A percentile compares a stretch with the other conserved stretches of the same genome.
Evolutionary conservation across 2,113 vertebrate species (phyloP).

Genomic region (Callorhinus ursinus): DNA sequence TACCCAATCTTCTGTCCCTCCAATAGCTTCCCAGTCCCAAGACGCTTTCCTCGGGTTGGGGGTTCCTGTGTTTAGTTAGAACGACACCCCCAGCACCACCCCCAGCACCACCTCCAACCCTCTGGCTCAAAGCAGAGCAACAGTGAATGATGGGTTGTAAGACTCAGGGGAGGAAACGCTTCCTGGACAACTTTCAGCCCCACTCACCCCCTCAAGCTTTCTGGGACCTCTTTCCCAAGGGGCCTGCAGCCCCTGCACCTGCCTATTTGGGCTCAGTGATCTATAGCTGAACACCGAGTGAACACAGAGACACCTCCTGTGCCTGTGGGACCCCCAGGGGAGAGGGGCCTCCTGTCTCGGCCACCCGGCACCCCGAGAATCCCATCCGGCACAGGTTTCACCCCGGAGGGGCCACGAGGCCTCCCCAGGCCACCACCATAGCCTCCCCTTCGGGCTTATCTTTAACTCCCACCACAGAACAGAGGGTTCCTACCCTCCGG

Average conservation of each 20-base stretch:
- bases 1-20: background rate
- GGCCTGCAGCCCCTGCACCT: background rate
- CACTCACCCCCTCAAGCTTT: background rate
- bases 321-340: background rate
- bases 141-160: background rate
- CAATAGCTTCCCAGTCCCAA: background rate
- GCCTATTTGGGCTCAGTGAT: background rate
- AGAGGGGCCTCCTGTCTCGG: background rate
- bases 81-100: fast-evolving
- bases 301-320: background rate
- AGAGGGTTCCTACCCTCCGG: background rate
- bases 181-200: background rate
- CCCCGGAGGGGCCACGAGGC: background rate
- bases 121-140: background rate
- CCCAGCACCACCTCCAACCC: background rate
- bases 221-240: background rate
- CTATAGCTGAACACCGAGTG: background rate
- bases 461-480: background rate
- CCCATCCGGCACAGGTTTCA: background rate
- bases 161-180: background rate
- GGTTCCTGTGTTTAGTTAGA: background rate
- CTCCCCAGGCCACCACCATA: background rate
- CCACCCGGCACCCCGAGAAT: background rate
- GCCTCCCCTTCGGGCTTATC: background rate
- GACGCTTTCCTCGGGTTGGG: background rate